Evolutionary conservation across 2,797 vertebrate species (phyloP).

Genomic region (Chrosomus eos): DNA sequence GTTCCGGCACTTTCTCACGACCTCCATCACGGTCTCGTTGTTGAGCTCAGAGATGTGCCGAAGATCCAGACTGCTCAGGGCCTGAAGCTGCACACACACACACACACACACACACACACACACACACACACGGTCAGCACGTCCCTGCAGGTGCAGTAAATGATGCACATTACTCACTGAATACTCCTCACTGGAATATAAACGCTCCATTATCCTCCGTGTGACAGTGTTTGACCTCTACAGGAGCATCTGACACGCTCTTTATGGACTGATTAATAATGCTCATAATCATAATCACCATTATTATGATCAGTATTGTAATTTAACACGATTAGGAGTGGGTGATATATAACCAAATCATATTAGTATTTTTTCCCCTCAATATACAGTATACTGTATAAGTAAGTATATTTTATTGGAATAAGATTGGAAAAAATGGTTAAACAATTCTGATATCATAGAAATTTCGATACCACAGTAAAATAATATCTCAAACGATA

Average conservation of each 20-base stretch:
- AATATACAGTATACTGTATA: too few relatives aligned
- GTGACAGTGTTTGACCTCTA: background rate
- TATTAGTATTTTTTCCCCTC: too few relatives aligned
- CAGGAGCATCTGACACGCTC: background rate
- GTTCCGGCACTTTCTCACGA: constrained; percentile 93
- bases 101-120: background rate
- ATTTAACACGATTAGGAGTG: background rate
- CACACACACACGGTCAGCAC: constrained; percentile 9
- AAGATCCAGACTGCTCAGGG: constrained; percentile 92
- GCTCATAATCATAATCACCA: too few relatives aligned
- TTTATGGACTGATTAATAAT: background rate
- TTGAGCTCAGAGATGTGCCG: constrained; percentile 97
- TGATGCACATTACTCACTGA: background rate
- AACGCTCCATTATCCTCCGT: background rate
- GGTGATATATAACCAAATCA: background rate
- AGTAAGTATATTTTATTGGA: too few relatives aligned
- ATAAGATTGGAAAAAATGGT: too few relatives aligned
- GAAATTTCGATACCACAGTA: too few relatives aligned
- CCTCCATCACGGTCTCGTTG: constrained; percentile 98
- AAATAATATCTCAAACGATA: too few relatives aligned
- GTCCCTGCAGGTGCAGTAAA: background rate
- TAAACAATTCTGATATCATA: too few relatives aligned
- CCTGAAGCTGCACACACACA: constrained; percentile 80
- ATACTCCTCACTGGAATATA: constrained; percentile 24
- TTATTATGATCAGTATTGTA: too few relatives aligned